A percentile compares a stretch with the other conserved stretches of the same genome.
These are phyloP conservation scores for Spilogale gracilis DNA, from an alignment of 2,113 vertebrate species.

Conservation along the genomic window DNA sequence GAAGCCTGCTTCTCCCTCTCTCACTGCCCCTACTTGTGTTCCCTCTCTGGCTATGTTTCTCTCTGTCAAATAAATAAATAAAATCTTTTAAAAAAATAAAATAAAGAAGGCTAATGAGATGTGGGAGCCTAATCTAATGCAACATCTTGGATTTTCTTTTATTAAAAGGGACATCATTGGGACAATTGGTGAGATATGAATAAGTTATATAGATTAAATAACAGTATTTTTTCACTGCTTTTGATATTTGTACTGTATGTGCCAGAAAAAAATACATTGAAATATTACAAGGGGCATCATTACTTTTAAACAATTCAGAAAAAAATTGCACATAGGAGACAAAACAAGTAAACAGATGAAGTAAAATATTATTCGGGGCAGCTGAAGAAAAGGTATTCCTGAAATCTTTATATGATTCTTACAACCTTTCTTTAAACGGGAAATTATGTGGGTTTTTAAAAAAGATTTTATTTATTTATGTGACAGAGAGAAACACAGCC, in stretches of 20 bases:
- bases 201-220: not conserved
- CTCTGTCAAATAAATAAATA: no score
- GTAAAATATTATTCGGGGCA: conserved; percentile 30
- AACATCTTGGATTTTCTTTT: not conserved
- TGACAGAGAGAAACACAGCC: no score
- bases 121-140: not conserved
- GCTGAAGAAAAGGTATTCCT: not conserved
- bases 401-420: not conserved
- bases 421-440: not conserved
- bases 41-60: no score
- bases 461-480: no score
- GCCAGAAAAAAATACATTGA: not conserved
- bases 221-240: not conserved
- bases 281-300: not conserved
- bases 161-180: not conserved
- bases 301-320: conserved; percentile 13
- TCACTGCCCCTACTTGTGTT: no score
- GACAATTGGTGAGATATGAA: not conserved
- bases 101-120: not conserved
- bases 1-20: no score
- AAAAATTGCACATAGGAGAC: not conserved
- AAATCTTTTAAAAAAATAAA: no score
- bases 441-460: not conserved
- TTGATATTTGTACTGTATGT: not conserved
- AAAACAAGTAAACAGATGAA: not conserved